Conservation (phyloP, 2,888 invertebrate species). For the Acanthopleura granulata region DNA sequence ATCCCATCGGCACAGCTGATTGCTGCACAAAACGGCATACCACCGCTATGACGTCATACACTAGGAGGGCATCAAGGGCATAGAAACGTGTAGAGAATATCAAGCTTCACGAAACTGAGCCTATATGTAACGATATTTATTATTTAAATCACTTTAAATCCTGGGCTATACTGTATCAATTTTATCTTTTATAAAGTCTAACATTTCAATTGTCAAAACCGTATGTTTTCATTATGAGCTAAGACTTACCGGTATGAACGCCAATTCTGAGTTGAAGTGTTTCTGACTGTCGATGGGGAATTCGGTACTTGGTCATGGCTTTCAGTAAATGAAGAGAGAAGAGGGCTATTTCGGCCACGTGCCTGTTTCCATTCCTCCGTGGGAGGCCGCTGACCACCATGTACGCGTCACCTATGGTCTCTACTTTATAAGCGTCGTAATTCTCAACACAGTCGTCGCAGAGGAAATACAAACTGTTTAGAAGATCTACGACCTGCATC, state of each 20-base stretch:
- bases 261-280: constrained; percentile 6
- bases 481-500: constrained; percentile 24
- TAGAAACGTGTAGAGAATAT: too few species aligned
- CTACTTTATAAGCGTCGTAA: constrained; percentile 7
- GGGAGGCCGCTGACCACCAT: constrained; percentile 22
- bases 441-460: constrained; percentile 16
- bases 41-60: too few species aligned
- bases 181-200: too few species aligned
- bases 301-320: not conserved
- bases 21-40: too few species aligned
- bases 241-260: constrained; percentile 9
- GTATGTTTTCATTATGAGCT: too few species aligned
- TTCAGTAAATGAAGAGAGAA: constrained; percentile 21
- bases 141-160: too few species aligned
- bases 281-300: not conserved
- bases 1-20: too few species aligned
- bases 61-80: too few species aligned
- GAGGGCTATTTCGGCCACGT: constrained; percentile 20
- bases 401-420: constrained; percentile 19
- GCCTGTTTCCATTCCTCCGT: constrained; percentile 18
- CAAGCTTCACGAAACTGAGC: too few species aligned
- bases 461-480: constrained; percentile 20
- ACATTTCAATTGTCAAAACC: too few species aligned
- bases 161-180: too few species aligned
- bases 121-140: too few species aligned